Evolutionary conservation across 2,797 vertebrate genomes (phyloP).

Genomic region (Delichon dasypus): DNA sequence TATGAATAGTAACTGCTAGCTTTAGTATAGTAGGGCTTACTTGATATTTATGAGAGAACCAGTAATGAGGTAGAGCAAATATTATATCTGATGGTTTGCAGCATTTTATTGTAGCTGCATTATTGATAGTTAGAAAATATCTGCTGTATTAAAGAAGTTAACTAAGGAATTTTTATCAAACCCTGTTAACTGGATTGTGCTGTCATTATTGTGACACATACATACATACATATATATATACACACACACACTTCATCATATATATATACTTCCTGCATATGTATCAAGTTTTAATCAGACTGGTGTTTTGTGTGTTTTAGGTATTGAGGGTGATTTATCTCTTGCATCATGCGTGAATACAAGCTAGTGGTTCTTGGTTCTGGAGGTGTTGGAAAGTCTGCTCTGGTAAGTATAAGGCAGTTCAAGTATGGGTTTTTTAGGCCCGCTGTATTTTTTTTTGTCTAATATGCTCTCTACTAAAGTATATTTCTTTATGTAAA

Average conservation of each 20-base stretch:
- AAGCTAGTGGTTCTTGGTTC: constrained; percentile 95
- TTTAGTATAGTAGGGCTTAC: neutral
- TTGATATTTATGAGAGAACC: neutral
- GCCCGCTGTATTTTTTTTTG: neutral
- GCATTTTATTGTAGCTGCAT: neutral
- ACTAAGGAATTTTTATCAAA: neutral
- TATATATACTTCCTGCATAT: neutral
- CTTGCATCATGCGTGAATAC: constrained; percentile 92
- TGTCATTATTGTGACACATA: neutral
- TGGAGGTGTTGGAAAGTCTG: constrained; percentile 93
- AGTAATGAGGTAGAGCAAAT: neutral
- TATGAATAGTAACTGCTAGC: neutral
- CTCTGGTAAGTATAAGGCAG: constrained; percentile 83
- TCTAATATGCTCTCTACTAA: neutral
- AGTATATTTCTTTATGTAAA: neutral
- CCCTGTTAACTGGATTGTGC: neutral
- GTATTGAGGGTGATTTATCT: constrained; percentile 65
- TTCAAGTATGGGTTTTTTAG: neutral
- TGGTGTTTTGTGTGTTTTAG: constrained; percentile 59
- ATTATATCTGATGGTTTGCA: neutral
- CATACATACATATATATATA: no score
- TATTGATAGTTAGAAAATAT: neutral
- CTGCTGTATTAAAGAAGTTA: neutral
- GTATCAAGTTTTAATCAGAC: neutral
- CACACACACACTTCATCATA: no score